Percentiles rank a stretch among this genome's conserved stretches.
Evolutionary conservation across 2,113 vertebrate genomes (phyloP).

Genomic region (Athene cunicularia): DNA sequence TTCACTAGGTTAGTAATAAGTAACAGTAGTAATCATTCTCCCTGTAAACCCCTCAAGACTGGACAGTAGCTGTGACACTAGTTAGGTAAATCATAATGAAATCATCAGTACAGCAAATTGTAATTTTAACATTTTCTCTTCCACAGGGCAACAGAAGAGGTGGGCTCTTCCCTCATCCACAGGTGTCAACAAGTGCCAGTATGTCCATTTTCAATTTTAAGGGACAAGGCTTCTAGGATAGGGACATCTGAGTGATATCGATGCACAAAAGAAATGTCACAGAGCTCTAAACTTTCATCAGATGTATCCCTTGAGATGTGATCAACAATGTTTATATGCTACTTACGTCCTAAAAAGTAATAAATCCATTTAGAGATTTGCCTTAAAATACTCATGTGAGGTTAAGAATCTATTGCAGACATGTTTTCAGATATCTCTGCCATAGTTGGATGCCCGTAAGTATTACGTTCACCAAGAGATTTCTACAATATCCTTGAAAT

Average conservation of each 20-base stretch:
- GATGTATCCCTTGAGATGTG: not conserved
- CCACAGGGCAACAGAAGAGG: not conserved
- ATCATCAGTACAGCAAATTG: not conserved
- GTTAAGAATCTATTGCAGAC: not conserved
- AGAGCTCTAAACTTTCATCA: slow-evolving; percentile 47
- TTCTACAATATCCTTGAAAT: not conserved
- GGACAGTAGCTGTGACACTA: not conserved
- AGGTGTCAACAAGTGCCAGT: not conserved
- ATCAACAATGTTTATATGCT: not conserved
- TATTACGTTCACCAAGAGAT: not conserved
- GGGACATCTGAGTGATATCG: slow-evolving; percentile 1
- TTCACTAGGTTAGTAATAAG: not conserved
- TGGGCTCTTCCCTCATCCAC: slow-evolving; percentile 53
- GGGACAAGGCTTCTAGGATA: not conserved
- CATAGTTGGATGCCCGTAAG: accelerated
- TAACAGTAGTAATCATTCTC: not conserved
- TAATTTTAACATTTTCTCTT: slow-evolving; percentile 47
- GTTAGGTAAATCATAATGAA: not conserved
- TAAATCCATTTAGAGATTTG: not conserved
- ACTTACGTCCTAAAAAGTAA: not conserved
- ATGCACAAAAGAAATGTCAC: slow-evolving; percentile 48
- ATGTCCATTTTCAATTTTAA: not conserved
- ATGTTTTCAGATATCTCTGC: not conserved
- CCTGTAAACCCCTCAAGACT: not conserved
- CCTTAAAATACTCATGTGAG: not conserved